A percentile compares a stretch with the other conserved stretches of the same genome.
These are phyloP conservation scores for Melolontha melolontha DNA, from an alignment of 2,888 invertebrate species.

Conservation along the genomic window DNA sequence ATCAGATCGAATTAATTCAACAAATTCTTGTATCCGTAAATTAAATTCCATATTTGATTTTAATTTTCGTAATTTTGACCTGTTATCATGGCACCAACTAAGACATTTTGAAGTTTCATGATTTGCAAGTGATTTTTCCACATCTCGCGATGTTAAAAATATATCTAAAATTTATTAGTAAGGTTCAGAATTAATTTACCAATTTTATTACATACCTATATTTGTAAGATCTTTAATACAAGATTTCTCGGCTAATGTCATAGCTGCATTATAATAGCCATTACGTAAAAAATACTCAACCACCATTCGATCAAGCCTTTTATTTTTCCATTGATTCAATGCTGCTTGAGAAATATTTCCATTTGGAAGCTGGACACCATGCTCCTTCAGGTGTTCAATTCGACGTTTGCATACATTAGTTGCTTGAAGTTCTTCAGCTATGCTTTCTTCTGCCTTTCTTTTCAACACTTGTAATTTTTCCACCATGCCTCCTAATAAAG, in stretches of 20 bases:
- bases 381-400: slow-evolving; percentile 91
- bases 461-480: slow-evolving; percentile 91
- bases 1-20: slow-evolving; percentile 91
- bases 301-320: slow-evolving; percentile 93
- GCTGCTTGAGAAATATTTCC: slow-evolving; percentile 67
- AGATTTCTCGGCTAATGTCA: slow-evolving; percentile 84
- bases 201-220: slow-evolving; percentile 72
- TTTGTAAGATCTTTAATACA: slow-evolving; percentile 90
- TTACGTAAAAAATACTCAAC: slow-evolving; percentile 95
- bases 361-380: slow-evolving; percentile 67
- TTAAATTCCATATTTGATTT: slow-evolving; percentile 97
- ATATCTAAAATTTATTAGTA: slow-evolving; percentile 72
- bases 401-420: slow-evolving; percentile 92
- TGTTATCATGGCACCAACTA: slow-evolving; percentile 96
- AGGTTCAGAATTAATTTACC: not conserved
- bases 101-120: slow-evolving; percentile 91
- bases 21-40: slow-evolving; percentile 92
- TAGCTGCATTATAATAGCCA: slow-evolving; percentile 96
- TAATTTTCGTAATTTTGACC: slow-evolving; percentile 92
- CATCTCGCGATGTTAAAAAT: slow-evolving; percentile 84
- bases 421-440: slow-evolving; percentile 90
- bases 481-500: slow-evolving; percentile 86
- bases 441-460: slow-evolving; percentile 94
- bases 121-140: slow-evolving; percentile 85
- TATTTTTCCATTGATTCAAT: slow-evolving; percentile 84